Conservation (phyloP, 53 echinoderm and acorn worm genomes). For the Stichopus horrens region DNA sequence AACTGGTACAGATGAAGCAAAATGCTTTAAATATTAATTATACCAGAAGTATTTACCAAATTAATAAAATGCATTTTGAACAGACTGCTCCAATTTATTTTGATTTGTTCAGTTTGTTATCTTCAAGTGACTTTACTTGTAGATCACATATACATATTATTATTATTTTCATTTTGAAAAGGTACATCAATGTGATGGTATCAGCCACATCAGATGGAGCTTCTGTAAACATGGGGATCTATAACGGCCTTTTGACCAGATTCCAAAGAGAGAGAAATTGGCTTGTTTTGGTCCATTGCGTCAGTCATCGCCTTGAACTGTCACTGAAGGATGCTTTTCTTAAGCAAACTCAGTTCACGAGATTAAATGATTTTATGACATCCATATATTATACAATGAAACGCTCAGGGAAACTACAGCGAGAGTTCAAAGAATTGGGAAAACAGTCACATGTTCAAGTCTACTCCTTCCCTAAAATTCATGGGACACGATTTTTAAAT, state of each 20-base stretch:
- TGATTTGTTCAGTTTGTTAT: no score
- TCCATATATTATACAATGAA: slow-evolving; percentile 44
- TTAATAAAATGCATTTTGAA: no score
- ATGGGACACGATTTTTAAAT: slow-evolving; percentile 54
- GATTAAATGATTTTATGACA: slow-evolving; percentile 52
- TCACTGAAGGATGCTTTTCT: slow-evolving; percentile 39
- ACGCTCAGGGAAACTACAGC: slow-evolving; percentile 39
- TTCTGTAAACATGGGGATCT: slow-evolving; percentile 50
- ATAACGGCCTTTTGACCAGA: slow-evolving; percentile 49
- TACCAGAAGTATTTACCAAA: no score
- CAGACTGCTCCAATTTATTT: no score
- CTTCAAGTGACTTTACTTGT: no score
- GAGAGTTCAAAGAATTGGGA: slow-evolving; percentile 44
- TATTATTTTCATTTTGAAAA: no score
- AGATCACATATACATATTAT: no score
- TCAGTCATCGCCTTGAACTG: slow-evolving; percentile 37
- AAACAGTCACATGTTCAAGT: slow-evolving; percentile 32
- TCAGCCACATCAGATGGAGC: slow-evolving; percentile 48
- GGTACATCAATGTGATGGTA: slow-evolving; percentile 34
- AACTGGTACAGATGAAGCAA: no score
- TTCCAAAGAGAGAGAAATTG: slow-evolving; percentile 29
- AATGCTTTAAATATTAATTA: no score
- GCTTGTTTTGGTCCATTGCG: slow-evolving; percentile 19
- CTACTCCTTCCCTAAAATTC: slow-evolving; percentile 56
- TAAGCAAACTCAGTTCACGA: slow-evolving; percentile 33